Percentiles rank a stretch among this genome's conserved stretches.
Conservation (phyloP, 2,113 vertebrate species). For the Erinaceus europaeus region DNA sequence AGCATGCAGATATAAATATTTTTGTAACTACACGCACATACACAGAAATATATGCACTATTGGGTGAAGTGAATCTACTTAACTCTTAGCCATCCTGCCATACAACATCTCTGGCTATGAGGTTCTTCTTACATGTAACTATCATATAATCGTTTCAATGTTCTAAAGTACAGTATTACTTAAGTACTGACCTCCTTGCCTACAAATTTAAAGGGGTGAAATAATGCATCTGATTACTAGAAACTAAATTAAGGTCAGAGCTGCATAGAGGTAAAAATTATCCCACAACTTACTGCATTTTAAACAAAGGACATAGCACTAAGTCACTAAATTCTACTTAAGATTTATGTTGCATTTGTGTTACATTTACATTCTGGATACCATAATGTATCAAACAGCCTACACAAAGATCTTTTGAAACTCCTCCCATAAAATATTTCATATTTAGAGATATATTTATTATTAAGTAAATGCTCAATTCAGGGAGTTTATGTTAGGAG, state of each 20-base stretch:
- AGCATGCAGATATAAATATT: neutral
- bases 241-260: conserved; percentile 14
- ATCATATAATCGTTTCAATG: neutral
- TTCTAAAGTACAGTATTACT: neutral
- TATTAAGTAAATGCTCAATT: neutral
- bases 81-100: neutral
- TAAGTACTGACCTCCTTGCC: neutral
- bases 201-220: neutral
- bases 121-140: neutral
- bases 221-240: neutral
- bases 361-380: neutral
- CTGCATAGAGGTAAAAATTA: neutral
- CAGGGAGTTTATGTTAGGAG: neutral
- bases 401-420: neutral
- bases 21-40: neutral
- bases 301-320: neutral
- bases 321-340: conserved; percentile 17
- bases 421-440: neutral
- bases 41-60: neutral
- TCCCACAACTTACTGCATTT: neutral
- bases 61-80: neutral
- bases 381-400: neutral
- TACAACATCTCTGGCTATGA: neutral
- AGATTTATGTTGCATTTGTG: conserved; percentile 12
- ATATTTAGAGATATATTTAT: conserved; percentile 11